Conservation (phyloP, 2,888 invertebrate species). For the Eurois occulta region DNA sequence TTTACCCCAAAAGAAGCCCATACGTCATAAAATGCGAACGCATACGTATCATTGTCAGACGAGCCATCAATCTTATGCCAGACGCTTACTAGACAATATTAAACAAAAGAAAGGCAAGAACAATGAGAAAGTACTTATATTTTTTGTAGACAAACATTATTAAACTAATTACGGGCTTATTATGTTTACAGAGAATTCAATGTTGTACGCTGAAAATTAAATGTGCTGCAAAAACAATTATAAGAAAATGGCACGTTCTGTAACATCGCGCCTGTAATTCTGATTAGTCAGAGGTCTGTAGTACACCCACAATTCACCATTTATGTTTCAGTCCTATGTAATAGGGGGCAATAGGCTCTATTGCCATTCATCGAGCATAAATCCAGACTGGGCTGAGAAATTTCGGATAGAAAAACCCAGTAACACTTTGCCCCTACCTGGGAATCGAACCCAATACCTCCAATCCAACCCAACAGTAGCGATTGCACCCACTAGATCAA, state of each 20-base stretch:
- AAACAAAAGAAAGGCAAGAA: constrained; percentile 25
- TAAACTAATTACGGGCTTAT: constrained; percentile 1
- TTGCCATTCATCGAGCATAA: background rate
- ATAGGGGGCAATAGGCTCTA: background rate
- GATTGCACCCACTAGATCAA: background rate
- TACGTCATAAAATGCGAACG: constrained; percentile 24
- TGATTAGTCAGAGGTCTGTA: background rate
- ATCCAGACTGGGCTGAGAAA: background rate
- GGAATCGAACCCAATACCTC: too few relatives aligned
- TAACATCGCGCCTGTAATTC: background rate
- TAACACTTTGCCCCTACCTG: background rate
- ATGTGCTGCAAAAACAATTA: background rate
- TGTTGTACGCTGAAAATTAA: background rate
- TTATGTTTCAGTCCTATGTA: background rate
- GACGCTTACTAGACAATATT: constrained; percentile 41
- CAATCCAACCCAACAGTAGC: too few relatives aligned
- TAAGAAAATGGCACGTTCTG: background rate
- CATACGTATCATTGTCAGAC: constrained; percentile 37
- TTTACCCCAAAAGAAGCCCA: background rate
- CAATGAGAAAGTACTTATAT: constrained; percentile 10
- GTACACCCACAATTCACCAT: background rate
- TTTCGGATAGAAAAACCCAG: background rate
- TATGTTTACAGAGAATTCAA: constrained; percentile 8
- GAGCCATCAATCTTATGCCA: constrained; percentile 46
- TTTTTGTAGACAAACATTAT: constrained; percentile 7